Conservation (phyloP, 1,140 invertebrate genomes). For the Dendroctonus valens region DNA sequence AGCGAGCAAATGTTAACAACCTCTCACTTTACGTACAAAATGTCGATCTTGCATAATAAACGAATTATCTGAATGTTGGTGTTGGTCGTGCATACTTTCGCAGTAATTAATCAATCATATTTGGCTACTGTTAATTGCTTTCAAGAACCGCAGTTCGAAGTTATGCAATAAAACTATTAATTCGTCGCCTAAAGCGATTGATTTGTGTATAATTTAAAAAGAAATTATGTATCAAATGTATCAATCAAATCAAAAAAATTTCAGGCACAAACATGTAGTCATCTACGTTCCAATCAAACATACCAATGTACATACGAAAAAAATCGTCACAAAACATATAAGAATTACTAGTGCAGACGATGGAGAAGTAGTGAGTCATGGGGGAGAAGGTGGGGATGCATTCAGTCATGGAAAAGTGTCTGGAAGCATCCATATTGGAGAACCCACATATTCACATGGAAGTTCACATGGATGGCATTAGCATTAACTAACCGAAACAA, state of each 20-base stretch:
- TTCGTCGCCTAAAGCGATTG: not conserved
- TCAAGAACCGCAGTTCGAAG: not conserved
- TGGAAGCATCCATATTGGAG: conserved; percentile 28
- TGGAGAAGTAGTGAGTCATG: conserved; percentile 27
- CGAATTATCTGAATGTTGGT: not conserved
- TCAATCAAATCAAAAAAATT: not conserved
- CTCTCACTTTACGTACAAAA: no score
- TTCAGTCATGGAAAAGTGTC: conserved; percentile 29
- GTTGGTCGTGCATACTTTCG: not conserved
- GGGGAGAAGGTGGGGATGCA: conserved; percentile 21
- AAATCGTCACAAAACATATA: conserved; percentile 32
- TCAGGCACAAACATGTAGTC: conserved; percentile 29
- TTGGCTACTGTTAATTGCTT: not conserved
- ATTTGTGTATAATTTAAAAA: not conserved
- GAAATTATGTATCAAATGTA: not conserved
- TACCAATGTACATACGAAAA: conserved; percentile 33
- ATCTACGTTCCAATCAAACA: conserved; percentile 30
- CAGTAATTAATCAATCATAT: not conserved
- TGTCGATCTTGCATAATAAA: not conserved
- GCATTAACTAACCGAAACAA: not conserved
- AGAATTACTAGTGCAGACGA: conserved; percentile 15
- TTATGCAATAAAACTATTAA: not conserved
- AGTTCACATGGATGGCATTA: conserved; percentile 23
- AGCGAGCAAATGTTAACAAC: no score
- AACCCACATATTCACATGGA: conserved; percentile 23